Conservation (phyloP, 92 coral and sea anemone genomes). For the Actinernus sp. region DNA sequence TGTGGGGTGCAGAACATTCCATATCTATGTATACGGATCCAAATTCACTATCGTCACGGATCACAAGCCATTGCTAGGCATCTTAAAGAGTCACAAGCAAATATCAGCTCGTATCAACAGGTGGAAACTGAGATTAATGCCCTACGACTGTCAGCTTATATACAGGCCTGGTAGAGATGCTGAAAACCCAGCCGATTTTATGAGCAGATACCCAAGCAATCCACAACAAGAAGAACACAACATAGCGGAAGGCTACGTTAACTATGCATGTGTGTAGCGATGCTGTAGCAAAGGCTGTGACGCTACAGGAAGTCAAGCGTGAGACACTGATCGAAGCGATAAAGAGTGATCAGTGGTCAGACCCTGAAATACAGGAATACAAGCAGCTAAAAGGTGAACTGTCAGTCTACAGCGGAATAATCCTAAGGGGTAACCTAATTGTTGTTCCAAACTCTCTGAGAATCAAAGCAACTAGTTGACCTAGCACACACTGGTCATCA, state of each 20-base stretch:
- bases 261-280: conserved; percentile 23
- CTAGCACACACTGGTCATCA: conserved; percentile 66
- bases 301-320: conserved; percentile 44
- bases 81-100: conserved; percentile 47
- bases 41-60: conserved; percentile 59
- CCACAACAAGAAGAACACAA: neutral
- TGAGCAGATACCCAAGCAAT: conserved; percentile 54
- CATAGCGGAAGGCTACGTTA: conserved; percentile 46
- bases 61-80: conserved; percentile 67
- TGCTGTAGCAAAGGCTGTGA: conserved; percentile 62
- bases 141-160: too few species aligned
- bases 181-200: conserved; percentile 64
- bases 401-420: conserved; percentile 34
- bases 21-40: conserved; percentile 58
- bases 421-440: conserved; percentile 25
- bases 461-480: conserved; percentile 38
- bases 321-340: conserved; percentile 43
- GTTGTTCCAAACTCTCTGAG: conserved; percentile 33
- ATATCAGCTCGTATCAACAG: conserved; percentile 60
- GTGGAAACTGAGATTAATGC: conserved; percentile 71
- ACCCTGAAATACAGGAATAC: conserved; percentile 36
- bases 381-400: conserved; percentile 62
- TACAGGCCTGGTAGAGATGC: conserved; percentile 64
- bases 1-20: conserved; percentile 74
- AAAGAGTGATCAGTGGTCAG: conserved; percentile 37